phyloP scores from a whole-genome alignment of 2,888 invertebrate species.

The Crematogaster levior region DNA sequence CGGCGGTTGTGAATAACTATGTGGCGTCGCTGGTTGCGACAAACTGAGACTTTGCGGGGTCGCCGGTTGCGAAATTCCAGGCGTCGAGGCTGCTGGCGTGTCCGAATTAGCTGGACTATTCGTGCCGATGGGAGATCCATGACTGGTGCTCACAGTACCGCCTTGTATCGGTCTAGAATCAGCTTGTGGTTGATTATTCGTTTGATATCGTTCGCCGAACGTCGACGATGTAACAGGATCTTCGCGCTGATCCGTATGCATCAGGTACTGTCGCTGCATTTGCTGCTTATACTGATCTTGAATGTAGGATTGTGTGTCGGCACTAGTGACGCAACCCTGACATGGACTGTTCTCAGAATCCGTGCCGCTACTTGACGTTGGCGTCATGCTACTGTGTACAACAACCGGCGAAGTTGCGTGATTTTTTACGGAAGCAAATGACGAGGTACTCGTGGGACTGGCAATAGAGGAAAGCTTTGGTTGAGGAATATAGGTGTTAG shows the following conservation, averaged over 20 bases:
- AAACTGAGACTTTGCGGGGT: slow-evolving; percentile 82
- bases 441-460: slow-evolving; percentile 80
- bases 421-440: slow-evolving; percentile 79
- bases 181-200: slow-evolving; percentile 85
- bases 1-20: slow-evolving; percentile 83
- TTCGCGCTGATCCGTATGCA: slow-evolving; percentile 82
- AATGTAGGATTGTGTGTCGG: slow-evolving; percentile 79
- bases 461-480: slow-evolving; percentile 82
- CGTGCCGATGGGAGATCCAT: slow-evolving; percentile 89
- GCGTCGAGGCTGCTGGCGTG: slow-evolving; percentile 82
- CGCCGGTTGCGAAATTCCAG: slow-evolving; percentile 81
- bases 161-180: slow-evolving; percentile 93
- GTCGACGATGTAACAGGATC: slow-evolving; percentile 91
- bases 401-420: slow-evolving; percentile 83
- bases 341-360: slow-evolving; percentile 81
- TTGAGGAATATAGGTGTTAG: slow-evolving; percentile 81
- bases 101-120: slow-evolving; percentile 87
- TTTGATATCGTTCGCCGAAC: slow-evolving; percentile 87
- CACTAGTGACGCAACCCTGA: slow-evolving; percentile 81
- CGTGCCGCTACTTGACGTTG: slow-evolving; percentile 78
- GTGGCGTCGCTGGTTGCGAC: slow-evolving; percentile 83
- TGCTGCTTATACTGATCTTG: slow-evolving; percentile 82
- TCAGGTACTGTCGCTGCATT: slow-evolving; percentile 78
- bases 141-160: slow-evolving; percentile 94
- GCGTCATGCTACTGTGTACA: slow-evolving; percentile 84